phyloP scores from a whole-genome alignment of 2,888 invertebrate genomes.

The Abrostola triplasia region DNA sequence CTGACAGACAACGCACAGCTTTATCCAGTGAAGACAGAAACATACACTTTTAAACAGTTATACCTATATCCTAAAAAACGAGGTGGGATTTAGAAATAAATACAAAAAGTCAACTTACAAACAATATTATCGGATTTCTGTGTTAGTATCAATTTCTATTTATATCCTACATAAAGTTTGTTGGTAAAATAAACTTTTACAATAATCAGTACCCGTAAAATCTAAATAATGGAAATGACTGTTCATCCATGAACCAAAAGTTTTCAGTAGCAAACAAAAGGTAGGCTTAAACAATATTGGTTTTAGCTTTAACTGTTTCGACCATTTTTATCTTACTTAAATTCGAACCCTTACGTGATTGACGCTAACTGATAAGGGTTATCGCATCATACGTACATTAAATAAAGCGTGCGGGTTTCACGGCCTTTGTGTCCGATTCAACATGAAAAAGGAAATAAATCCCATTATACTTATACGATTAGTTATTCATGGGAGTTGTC shows the following conservation, averaged over 20 bases:
- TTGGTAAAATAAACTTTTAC: not conserved
- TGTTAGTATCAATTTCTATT: too few species aligned
- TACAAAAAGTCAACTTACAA: not conserved
- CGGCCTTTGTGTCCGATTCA: not conserved
- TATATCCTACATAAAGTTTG: not conserved
- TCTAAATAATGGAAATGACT: not conserved
- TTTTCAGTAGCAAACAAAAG: not conserved
- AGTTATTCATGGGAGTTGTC: too few species aligned
- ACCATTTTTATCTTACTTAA: not conserved
- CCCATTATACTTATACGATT: not conserved
- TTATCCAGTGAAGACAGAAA: too few species aligned
- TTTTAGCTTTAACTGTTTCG: too few species aligned
- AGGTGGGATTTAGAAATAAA: too few species aligned
- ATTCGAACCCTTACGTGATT: conserved; percentile 1
- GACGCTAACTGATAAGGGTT: conserved; percentile 1
- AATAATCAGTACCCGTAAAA: not conserved
- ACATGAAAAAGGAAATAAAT: not conserved
- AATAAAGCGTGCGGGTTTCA: not conserved
- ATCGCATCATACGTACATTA: not conserved
- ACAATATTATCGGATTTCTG: not conserved
- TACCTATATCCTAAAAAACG: too few species aligned
- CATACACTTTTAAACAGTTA: too few species aligned
- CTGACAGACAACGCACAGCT: too few species aligned
- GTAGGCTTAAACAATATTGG: not conserved
- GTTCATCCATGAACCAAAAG: not conserved